These are phyloP conservation scores for Mastomys natalensis DNA, from an alignment of 2,113 vertebrate species.

Conservation along the genomic window DNA sequence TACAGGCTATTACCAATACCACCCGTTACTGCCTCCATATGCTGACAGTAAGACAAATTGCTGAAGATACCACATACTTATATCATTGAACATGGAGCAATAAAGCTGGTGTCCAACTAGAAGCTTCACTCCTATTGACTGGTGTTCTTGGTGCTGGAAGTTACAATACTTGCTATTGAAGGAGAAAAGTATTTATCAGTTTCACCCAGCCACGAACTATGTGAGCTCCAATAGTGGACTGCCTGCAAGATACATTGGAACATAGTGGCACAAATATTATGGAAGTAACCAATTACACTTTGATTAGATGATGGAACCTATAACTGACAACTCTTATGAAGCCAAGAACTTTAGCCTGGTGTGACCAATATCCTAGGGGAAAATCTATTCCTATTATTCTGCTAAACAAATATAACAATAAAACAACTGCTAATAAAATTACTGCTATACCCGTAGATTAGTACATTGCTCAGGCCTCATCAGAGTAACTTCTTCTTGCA, in stretches of 20 bases:
- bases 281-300: background rate
- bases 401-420: background rate
- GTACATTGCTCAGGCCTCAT: background rate
- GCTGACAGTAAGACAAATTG: background rate
- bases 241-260: background rate
- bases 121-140: background rate
- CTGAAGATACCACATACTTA: background rate
- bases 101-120: background rate
- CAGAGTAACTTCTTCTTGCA: background rate
- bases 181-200: background rate
- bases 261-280: background rate
- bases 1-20: background rate
- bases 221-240: background rate
- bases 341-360: background rate
- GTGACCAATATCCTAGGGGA: background rate
- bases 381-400: background rate
- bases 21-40: background rate
- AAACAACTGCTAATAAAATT: background rate
- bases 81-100: background rate
- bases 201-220: background rate
- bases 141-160: background rate
- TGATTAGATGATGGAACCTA: background rate
- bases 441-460: too few relatives aligned
- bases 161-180: background rate
- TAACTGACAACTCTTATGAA: background rate